phyloP scores from a whole-genome alignment of 2,888 invertebrate genomes.

The Auanema sp. region DNA sequence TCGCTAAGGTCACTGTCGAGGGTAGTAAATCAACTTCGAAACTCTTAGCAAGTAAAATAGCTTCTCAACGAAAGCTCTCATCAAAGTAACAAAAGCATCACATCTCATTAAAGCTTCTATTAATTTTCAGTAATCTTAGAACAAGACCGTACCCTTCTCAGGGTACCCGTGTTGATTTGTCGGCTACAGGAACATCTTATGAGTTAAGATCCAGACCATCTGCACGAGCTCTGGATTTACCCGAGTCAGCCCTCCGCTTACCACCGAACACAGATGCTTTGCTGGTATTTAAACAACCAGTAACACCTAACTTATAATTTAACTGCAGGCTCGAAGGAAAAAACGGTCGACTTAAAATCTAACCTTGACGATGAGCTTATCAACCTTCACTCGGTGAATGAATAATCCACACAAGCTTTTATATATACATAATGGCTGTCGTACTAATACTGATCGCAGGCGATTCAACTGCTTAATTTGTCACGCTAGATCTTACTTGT shows the following conservation, averaged over 20 bases:
- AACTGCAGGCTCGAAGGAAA: not conserved
- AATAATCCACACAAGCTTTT: too few species aligned
- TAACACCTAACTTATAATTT: not conserved
- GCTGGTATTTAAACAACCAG: constrained; percentile 14
- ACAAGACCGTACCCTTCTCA: constrained; percentile 42
- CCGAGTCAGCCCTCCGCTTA: constrained; percentile 23
- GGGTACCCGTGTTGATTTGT: constrained; percentile 43
- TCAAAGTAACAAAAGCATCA: not conserved
- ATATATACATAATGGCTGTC: too few species aligned
- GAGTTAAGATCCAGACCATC: constrained; percentile 28
- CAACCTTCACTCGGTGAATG: too few species aligned
- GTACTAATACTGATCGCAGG: too few species aligned
- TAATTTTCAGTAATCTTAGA: constrained; percentile 18
- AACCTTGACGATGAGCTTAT: not conserved
- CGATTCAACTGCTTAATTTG: too few species aligned
- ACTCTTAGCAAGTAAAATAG: constrained; percentile 10
- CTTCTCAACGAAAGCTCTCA: not conserved
- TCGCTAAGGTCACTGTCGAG: constrained; percentile 22
- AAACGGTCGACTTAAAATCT: not conserved
- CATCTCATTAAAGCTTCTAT: not conserved
- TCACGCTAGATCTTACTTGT: too few species aligned
- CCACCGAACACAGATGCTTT: constrained; percentile 39
- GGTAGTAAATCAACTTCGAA: constrained; percentile 20
- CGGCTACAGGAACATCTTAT: constrained; percentile 32
- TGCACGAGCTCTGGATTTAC: constrained; percentile 18